phyloP scores from a whole-genome alignment of 2,888 invertebrate genomes.

The Drosophila lacicola region DNA sequence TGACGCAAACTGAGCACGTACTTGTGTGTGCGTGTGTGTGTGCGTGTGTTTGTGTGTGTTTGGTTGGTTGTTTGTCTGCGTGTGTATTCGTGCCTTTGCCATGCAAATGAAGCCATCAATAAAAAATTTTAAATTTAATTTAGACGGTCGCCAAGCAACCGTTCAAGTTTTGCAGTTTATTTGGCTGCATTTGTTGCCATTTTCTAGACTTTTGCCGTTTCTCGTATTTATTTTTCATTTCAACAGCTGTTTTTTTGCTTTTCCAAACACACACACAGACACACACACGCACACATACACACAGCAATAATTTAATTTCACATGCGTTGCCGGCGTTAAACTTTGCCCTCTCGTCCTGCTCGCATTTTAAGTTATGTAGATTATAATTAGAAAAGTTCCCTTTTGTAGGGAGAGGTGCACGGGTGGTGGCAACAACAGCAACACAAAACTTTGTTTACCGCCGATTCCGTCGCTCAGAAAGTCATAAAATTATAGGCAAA shows the following conservation, averaged over 20 bases:
- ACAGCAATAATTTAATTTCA: slow-evolving; percentile 73
- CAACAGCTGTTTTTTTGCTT: slow-evolving; percentile 67
- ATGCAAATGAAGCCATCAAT: slow-evolving; percentile 77
- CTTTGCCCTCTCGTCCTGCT: slow-evolving; percentile 71
- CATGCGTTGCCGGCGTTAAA: slow-evolving; percentile 69
- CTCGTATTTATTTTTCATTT: slow-evolving; percentile 64
- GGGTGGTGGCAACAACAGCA: slow-evolving; percentile 8
- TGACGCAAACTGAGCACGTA: slow-evolving; percentile 33
- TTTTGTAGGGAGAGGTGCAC: not conserved
- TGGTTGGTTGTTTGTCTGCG: slow-evolving; percentile 1
- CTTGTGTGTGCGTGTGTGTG: slow-evolving; percentile 1
- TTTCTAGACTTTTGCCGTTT: slow-evolving; percentile 33
- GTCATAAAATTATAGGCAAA: slow-evolving; percentile 81
- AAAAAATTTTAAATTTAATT: slow-evolving; percentile 63
- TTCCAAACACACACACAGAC: slow-evolving; percentile 11
- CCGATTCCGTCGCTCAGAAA: slow-evolving; percentile 53
- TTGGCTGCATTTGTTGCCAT: slow-evolving; percentile 52
- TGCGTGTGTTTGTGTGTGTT: slow-evolving; percentile 1
- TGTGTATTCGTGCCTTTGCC: slow-evolving; percentile 36
- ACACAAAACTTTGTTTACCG: slow-evolving; percentile 39
- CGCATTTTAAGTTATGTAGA: slow-evolving; percentile 80
- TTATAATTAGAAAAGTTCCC: slow-evolving; percentile 79
- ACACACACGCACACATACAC: slow-evolving; percentile 14
- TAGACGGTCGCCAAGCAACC: slow-evolving; percentile 49
- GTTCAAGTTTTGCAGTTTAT: slow-evolving; percentile 49